Evolutionary conservation across 2,113 vertebrate species (phyloP).

Genomic region (Ascaphus truei): DNA sequence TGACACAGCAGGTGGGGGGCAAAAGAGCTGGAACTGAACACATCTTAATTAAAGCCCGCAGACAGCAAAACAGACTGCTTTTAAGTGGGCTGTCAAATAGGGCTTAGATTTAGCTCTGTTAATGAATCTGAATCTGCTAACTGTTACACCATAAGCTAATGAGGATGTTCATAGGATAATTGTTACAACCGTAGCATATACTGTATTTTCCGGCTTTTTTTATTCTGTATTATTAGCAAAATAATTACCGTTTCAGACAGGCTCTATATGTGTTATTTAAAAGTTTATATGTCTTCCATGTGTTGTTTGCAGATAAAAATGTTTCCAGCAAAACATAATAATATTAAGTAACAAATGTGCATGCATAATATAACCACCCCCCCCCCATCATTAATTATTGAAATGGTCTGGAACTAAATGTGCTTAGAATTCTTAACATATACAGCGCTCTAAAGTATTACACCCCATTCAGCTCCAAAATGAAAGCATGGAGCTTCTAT

Average conservation of each 20-base stretch:
- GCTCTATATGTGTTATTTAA: constrained; percentile 28
- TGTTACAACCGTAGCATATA: constrained; percentile 44
- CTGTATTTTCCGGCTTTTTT: constrained; percentile 36
- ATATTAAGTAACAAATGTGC: no score
- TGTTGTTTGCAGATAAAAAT: background rate
- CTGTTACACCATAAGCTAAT: constrained; percentile 54
- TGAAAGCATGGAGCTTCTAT: no score
- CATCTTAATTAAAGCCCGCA: constrained; percentile 85
- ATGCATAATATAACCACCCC: no score
- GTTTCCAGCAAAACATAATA: no score
- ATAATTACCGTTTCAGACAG: constrained; percentile 44
- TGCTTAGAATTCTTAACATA: no score
- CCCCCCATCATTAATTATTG: no score
- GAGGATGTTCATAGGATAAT: constrained; percentile 41
- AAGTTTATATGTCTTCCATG: background rate
- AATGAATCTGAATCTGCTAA: constrained; percentile 60
- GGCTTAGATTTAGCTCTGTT: constrained; percentile 62
- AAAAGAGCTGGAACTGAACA: constrained; percentile 66
- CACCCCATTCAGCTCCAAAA: no score
- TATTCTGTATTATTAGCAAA: constrained; percentile 46
- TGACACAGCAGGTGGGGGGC: constrained; percentile 65
- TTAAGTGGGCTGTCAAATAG: constrained; percentile 57
- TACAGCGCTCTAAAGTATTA: no score
- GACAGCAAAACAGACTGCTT: constrained; percentile 80
- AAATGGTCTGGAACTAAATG: no score